Percentiles rank a stretch among this genome's conserved stretches.
These are phyloP conservation scores for Thereva nobilitata DNA, from an alignment of 2,888 invertebrate genomes.

Conservation along the genomic window DNA sequence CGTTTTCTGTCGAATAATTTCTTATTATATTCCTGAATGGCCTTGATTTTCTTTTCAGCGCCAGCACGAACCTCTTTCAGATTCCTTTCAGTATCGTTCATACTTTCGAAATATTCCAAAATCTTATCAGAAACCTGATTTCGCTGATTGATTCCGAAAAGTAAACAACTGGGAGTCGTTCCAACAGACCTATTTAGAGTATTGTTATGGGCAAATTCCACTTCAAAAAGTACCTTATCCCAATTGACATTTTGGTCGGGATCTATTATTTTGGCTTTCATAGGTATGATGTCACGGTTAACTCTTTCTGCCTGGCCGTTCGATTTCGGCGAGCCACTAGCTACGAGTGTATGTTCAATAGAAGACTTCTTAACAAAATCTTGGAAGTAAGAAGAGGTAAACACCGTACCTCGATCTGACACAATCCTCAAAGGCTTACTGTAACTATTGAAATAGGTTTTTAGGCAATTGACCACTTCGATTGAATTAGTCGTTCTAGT, in stretches of 20 bases:
- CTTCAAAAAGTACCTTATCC: neutral
- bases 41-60: too few species aligned
- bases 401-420: slow-evolving; percentile 43
- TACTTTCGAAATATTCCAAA: too few species aligned
- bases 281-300: slow-evolving; percentile 30
- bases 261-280: neutral
- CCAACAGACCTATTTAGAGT: neutral
- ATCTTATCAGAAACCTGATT: too few species aligned
- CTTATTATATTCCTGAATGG: too few species aligned
- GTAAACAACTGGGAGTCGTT: too few species aligned
- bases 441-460: slow-evolving; percentile 43
- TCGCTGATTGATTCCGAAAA: too few species aligned
- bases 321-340: slow-evolving; percentile 43
- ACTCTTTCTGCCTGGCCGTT: slow-evolving; percentile 45
- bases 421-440: slow-evolving; percentile 41
- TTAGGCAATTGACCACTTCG: slow-evolving; percentile 46
- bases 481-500: slow-evolving; percentile 40
- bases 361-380: slow-evolving; percentile 37
- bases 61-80: too few species aligned
- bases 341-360: slow-evolving; percentile 39
- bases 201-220: neutral
- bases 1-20: too few species aligned
- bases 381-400: slow-evolving; percentile 43
- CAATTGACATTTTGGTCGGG: neutral
- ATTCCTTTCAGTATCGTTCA: too few species aligned